phyloP scores from a whole-genome alignment of 1,140 invertebrate genomes.

The Pachyrhynchus sulphureomaculatus region DNA sequence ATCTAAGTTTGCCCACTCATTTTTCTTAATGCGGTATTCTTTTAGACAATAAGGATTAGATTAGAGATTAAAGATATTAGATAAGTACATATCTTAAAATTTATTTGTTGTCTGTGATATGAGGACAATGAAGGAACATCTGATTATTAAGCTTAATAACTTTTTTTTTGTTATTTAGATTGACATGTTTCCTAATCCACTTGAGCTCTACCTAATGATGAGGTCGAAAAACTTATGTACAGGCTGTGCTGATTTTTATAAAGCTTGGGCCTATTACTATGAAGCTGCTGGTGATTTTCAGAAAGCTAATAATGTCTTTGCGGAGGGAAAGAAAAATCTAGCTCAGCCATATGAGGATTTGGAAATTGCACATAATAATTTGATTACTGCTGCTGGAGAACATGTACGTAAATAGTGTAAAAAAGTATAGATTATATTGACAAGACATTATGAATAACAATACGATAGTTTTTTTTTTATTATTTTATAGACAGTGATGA shows the following conservation, averaged over 20 bases:
- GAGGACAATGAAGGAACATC: no score
- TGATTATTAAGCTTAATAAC: no score
- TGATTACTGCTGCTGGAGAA: slow-evolving; percentile 43
- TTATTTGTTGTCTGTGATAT: no score
- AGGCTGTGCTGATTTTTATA: slow-evolving; percentile 75
- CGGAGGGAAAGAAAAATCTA: slow-evolving; percentile 65
- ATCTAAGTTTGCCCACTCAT: no score
- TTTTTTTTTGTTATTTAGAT: slow-evolving; percentile 59
- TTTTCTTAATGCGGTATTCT: no score
- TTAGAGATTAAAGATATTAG: no score
- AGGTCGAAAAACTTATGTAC: slow-evolving; percentile 74
- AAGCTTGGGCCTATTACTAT: slow-evolving; percentile 79
- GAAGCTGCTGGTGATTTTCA: slow-evolving; percentile 73
- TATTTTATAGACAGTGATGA: slow-evolving; percentile 2
- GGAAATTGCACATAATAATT: slow-evolving; percentile 68
- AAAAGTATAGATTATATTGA: no score
- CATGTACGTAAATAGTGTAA: slow-evolving; percentile 36
- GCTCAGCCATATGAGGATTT: slow-evolving; percentile 75
- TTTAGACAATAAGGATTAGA: no score
- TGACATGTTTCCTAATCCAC: slow-evolving; percentile 69
- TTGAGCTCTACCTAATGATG: slow-evolving; percentile 74
- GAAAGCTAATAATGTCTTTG: slow-evolving; percentile 72
- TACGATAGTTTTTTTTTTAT: no score
- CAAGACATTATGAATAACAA: no score
- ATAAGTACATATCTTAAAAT: no score